A percentile compares a stretch with the other conserved stretches of the same genome.
These are phyloP conservation scores for Monarcha castaneiventris DNA, from an alignment of 2,113 vertebrate genomes.

Conservation along the genomic window DNA sequence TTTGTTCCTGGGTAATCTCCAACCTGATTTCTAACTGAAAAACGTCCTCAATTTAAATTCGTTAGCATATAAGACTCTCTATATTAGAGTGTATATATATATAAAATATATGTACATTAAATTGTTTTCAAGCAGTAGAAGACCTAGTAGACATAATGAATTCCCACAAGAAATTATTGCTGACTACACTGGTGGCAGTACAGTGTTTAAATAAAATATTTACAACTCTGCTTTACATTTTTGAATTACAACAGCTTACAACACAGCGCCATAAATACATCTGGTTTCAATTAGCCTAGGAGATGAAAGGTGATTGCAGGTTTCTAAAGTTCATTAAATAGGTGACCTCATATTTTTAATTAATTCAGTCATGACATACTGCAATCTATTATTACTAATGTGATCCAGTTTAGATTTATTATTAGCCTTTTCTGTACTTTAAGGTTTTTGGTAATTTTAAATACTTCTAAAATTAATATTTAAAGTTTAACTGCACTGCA, in stretches of 20 bases:
- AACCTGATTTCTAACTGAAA: slow-evolving; percentile 15
- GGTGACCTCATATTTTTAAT: slow-evolving; percentile 20
- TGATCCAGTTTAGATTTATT: not conserved
- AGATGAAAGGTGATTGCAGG: slow-evolving; percentile 16
- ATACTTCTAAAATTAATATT: not conserved
- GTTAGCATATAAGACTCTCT: not conserved
- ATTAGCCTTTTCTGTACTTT: not conserved
- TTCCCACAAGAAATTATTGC: slow-evolving; percentile 48
- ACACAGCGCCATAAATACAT: slow-evolving; percentile 21
- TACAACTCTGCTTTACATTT: slow-evolving; percentile 52
- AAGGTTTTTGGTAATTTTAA: not conserved
- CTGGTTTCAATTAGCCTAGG: slow-evolving; percentile 51
- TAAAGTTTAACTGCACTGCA: not conserved
- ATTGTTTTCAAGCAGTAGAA: slow-evolving; percentile 38
- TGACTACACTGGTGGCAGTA: not conserved
- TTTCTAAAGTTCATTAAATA: slow-evolving; percentile 51
- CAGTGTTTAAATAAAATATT: slow-evolving; percentile 47
- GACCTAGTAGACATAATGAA: not conserved
- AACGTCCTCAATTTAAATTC: slow-evolving; percentile 11
- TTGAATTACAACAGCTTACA: slow-evolving; percentile 37
- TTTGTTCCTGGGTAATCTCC: not conserved
- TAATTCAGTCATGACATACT: slow-evolving; percentile 41
- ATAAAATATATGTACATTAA: not conserved
- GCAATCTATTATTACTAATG: not conserved
- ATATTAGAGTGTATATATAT: not conserved